Percentiles rank a stretch among this genome's conserved stretches.
Evolutionary conservation across 2,797 vertebrate species (phyloP).

Genomic region (Catostomus latipinnis): DNA sequence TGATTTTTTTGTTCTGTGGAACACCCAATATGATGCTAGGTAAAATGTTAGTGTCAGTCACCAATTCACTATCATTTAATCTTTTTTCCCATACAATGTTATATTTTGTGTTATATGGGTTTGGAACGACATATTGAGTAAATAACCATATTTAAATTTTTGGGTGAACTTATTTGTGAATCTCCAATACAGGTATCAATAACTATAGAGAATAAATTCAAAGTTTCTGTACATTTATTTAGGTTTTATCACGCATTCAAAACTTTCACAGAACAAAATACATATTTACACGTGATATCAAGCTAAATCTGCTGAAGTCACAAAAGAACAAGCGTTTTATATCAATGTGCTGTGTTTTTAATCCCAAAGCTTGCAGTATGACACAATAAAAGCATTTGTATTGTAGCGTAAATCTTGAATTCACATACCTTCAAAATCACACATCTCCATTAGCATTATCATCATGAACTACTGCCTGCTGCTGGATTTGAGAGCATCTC

Average conservation of each 20-base stretch:
- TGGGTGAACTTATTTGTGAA: too few species aligned
- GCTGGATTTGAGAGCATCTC: neutral
- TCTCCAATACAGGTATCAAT: neutral
- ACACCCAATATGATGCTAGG: too few species aligned
- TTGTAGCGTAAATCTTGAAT: constrained; percentile 37
- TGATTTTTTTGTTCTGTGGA: too few species aligned
- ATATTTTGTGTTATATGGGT: too few species aligned
- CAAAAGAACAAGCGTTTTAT: neutral
- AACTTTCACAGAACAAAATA: constrained; percentile 49
- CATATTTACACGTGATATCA: constrained; percentile 39
- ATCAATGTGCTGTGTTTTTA: constrained; percentile 2
- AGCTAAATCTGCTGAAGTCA: constrained; percentile 2
- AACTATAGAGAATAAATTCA: neutral
- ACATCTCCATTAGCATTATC: neutral
- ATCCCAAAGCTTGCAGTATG: neutral
- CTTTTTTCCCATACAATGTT: too few species aligned
- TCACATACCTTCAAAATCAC: neutral
- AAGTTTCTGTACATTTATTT: constrained; percentile 54
- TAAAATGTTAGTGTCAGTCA: too few species aligned
- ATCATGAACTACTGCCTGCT: constrained; percentile 7
- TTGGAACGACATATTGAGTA: too few species aligned
- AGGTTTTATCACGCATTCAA: constrained; percentile 21
- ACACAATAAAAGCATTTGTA: constrained; percentile 1
- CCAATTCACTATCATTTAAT: too few species aligned
- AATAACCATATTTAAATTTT: too few species aligned